A percentile compares a stretch with the other conserved stretches of the same genome.
These are phyloP conservation scores for Aphidoletes aphidimyza DNA, from an alignment of 2,888 invertebrate species.

Conservation along the genomic window DNA sequence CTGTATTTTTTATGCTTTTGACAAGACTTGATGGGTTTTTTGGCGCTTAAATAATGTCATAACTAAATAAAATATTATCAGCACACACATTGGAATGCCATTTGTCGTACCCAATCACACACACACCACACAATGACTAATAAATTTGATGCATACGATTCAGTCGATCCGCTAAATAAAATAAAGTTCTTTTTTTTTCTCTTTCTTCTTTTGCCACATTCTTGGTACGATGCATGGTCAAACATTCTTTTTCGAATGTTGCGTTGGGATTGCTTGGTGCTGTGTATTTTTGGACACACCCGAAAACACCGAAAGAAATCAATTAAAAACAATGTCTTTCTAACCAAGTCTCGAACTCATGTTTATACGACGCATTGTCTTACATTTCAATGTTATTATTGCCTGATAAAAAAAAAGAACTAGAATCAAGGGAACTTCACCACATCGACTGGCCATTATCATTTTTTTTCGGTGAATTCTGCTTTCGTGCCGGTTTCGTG, in stretches of 20 bases:
- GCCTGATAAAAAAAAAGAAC: not conserved
- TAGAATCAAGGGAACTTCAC: not conserved
- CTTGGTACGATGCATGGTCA: not conserved
- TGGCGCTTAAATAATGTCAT: slow-evolving; percentile 31
- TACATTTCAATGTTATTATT: not conserved
- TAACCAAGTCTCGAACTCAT: not conserved
- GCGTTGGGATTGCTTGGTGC: not conserved
- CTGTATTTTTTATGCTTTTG: not conserved
- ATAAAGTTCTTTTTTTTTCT: not conserved
- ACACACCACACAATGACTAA: slow-evolving; percentile 33
- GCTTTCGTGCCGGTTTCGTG: not conserved
- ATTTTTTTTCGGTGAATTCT: slow-evolving; percentile 11
- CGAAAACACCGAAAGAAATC: slow-evolving; percentile 19
- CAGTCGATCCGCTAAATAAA: not conserved
- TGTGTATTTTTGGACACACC: slow-evolving; percentile 17
- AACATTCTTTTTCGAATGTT: not conserved
- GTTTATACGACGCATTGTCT: not conserved
- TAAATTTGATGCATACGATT: slow-evolving; percentile 46
- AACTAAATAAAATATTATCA: slow-evolving; percentile 46
- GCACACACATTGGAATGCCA: slow-evolving; percentile 46
- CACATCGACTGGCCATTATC: slow-evolving; percentile 6
- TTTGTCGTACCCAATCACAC: slow-evolving; percentile 24
- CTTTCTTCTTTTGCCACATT: not conserved
- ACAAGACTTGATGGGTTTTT: not conserved
- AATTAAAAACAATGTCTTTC: not conserved